Evolutionary conservation across 1,140 invertebrate species (phyloP).

Genomic region (Hypothenemus hampei): DNA sequence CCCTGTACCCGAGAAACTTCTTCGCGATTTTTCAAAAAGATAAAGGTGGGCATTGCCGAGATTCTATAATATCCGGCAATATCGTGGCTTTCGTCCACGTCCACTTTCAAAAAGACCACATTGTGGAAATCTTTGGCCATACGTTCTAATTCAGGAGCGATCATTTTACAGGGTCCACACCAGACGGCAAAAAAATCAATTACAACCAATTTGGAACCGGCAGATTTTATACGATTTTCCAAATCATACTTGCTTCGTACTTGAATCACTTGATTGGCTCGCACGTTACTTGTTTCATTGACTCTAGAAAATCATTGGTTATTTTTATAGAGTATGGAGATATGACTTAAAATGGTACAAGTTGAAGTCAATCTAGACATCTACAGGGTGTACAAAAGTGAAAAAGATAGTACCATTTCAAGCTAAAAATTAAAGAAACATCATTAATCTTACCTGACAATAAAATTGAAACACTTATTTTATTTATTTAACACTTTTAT

Average conservation of each 20-base stretch:
- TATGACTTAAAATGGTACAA: slow-evolving; percentile 22
- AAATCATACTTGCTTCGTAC: slow-evolving; percentile 53
- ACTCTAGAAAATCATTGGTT: no score
- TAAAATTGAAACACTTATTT: no score
- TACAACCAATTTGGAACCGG: slow-evolving; percentile 76
- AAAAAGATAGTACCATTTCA: slow-evolving; percentile 20
- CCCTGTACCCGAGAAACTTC: slow-evolving; percentile 14
- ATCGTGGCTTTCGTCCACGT: slow-evolving; percentile 24
- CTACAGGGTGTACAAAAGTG: slow-evolving; percentile 22
- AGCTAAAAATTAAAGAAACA: slow-evolving; percentile 4
- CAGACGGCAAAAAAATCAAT: slow-evolving; percentile 76
- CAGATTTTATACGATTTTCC: slow-evolving; percentile 60
- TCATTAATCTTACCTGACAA: slow-evolving; percentile 1
- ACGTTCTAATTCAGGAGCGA: slow-evolving; percentile 72
- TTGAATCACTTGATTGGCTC: slow-evolving; percentile 13
- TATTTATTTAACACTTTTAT: slow-evolving; percentile 7
- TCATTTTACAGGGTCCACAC: slow-evolving; percentile 90
- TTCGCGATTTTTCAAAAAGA: slow-evolving; percentile 24
- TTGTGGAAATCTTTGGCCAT: slow-evolving; percentile 50
- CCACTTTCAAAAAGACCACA: slow-evolving; percentile 39
- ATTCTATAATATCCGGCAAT: slow-evolving; percentile 21
- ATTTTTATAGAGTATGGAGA: no score
- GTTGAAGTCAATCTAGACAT: neutral
- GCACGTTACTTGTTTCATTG: no score
- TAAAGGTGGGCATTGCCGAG: slow-evolving; percentile 25